These are phyloP conservation scores for Gastracanthus pulcherrimus DNA, from an alignment of 2,888 invertebrate species.

Conservation along the genomic window DNA sequence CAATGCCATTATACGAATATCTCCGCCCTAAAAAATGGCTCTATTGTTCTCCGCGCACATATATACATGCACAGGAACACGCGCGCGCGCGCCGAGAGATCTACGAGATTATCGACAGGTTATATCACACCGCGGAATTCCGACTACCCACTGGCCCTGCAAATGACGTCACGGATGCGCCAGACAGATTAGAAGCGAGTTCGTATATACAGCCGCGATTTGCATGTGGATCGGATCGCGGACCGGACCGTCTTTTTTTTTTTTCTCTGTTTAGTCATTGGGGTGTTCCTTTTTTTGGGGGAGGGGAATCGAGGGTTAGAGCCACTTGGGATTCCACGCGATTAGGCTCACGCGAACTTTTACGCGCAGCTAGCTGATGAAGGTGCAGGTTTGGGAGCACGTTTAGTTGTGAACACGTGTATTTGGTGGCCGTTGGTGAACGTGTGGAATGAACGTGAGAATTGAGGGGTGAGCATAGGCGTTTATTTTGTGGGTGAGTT, in stretches of 20 bases:
- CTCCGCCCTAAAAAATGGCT: neutral
- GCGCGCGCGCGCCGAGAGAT: too few relatives aligned
- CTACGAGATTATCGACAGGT: constrained; percentile 22
- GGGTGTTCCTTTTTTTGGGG: too few relatives aligned
- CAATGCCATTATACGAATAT: neutral
- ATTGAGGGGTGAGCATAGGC: too few relatives aligned
- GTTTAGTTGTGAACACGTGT: neutral
- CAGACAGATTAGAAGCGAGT: constrained; percentile 74
- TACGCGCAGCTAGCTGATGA: neutral
- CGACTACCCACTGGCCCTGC: neutral
- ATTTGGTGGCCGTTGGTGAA: too few relatives aligned
- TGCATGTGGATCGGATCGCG: neutral
- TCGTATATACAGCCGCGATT: constrained; percentile 72
- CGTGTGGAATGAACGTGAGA: too few relatives aligned
- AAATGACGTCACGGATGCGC: constrained; percentile 73
- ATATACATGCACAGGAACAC: too few relatives aligned
- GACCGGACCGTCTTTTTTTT: neutral
- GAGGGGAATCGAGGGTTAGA: neutral
- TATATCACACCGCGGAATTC: constrained; percentile 22
- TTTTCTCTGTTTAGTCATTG: neutral
- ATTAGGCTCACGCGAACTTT: neutral
- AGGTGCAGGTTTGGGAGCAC: neutral
- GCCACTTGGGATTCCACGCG: constrained; percentile 10
- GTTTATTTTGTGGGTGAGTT: too few relatives aligned
- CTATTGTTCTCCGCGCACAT: constrained; percentile 1